Base-by-base conservation (phyloP, 2,113 vertebrate genomes). In the Zosterops lateralis region DNA sequence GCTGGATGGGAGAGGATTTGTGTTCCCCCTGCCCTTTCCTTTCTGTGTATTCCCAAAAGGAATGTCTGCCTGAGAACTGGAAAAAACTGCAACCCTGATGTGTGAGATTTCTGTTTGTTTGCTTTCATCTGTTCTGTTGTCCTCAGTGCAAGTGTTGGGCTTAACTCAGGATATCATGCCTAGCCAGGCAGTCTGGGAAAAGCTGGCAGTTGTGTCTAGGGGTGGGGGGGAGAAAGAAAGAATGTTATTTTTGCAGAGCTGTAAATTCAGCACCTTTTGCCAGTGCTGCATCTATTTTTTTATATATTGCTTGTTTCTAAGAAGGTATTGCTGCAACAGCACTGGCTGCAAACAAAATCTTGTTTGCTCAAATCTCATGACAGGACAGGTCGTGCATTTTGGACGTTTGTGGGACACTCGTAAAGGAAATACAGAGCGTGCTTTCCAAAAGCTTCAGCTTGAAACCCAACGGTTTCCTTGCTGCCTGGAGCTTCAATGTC, bases 401-500 rank as follows among this genome's bases (percentile, higher is more conserved):
- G 74, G 34, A 82, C 54, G 48, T 86, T 76, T 73, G 92, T 65
- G 57, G 66, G 74, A 76, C 58, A 32, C 88, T 93, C 47, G 7
- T 56, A 92, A 95, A 96, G n/a, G 60, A 91, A 93, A 66, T 61
- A 14, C 28, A 72, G 29, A 76, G 17, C 1, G 0, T 0, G 1
- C 62, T 86, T 93, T 92, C 89, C 77, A 85, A 96, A 90, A 93
- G 76, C 76, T 84, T 85, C 83, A 66, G 58, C 60, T 84, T 80
- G 93, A 98, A 95, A 96, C 83, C 91, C 87, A 96, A 61, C 94
- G 88, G 97, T 95, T 96, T 94, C 84, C 92, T 90, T 93, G 92
- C 74, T 96, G 94, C 84, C 88, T 32, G 66, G 32, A 74, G 75
- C 80, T 72, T 71, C 74, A 56, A 31, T 93, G 94, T 94, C 91